These are phyloP conservation scores for Ciconia maguari DNA, from an alignment of 2,113 vertebrate species.

Conservation along the genomic window DNA sequence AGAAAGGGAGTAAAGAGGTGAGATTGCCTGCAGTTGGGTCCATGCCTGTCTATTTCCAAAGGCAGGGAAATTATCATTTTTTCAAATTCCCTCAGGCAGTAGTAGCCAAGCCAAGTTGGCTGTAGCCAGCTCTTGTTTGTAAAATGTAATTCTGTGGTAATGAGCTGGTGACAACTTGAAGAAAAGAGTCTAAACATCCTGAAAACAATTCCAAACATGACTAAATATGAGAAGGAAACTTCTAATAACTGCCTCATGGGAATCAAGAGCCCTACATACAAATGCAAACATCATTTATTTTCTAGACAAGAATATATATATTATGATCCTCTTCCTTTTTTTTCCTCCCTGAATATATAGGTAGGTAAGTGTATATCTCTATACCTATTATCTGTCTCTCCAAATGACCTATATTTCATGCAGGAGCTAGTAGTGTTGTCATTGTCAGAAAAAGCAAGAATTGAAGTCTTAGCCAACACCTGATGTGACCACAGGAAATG, in stretches of 20 bases:
- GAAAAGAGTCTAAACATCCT: constrained; percentile 70
- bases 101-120: constrained; percentile 65
- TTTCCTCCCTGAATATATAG: neutral
- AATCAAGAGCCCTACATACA: neutral
- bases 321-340: neutral
- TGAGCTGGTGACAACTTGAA: constrained; percentile 73
- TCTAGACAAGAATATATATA: neutral
- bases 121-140: constrained; percentile 70
- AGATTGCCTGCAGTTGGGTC: constrained; percentile 8
- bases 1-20: constrained; percentile 12
- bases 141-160: constrained; percentile 76
- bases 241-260: constrained; percentile 32
- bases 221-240: constrained; percentile 43
- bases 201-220: constrained; percentile 69
- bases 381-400: neutral
- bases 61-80: constrained; percentile 60
- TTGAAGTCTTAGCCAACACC: constrained; percentile 5
- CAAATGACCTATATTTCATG: constrained; percentile 26
- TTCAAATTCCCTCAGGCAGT: constrained; percentile 60
- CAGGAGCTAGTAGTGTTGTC: neutral
- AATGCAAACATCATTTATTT: neutral
- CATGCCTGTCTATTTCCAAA: constrained; percentile 53
- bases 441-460: constrained; percentile 26
- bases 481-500: constrained; percentile 10
- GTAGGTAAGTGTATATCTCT: neutral